Percentiles rank a stretch among this genome's conserved stretches.
Evolutionary conservation across 1,140 invertebrate genomes (phyloP).

Genomic region (Ceratosolen fusciceps): DNA sequence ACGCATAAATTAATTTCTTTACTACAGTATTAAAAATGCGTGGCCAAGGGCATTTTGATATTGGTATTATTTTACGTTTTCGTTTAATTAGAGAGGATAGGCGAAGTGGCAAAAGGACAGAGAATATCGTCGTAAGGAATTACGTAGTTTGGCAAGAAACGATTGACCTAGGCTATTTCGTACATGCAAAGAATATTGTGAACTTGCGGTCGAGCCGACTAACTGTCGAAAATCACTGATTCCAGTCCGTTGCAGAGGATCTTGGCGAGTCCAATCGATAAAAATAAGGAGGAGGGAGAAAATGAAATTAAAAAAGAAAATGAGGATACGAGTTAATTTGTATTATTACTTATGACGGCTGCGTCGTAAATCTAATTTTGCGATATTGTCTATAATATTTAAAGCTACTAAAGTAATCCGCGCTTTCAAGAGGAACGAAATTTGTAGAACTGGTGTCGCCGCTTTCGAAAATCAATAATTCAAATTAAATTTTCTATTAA

Average conservation of each 20-base stretch:
- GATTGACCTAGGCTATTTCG: too few relatives aligned
- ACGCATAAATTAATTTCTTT: too few relatives aligned
- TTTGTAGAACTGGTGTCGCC: neutral
- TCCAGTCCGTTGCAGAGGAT: too few relatives aligned
- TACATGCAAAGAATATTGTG: too few relatives aligned
- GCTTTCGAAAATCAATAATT: neutral
- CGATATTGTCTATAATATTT: neutral
- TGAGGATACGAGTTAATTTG: neutral
- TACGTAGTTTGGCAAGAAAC: too few relatives aligned
- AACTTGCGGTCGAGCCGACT: neutral
- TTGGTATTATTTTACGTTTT: too few relatives aligned
- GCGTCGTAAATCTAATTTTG: neutral
- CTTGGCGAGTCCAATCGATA: neutral
- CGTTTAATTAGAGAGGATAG: too few relatives aligned
- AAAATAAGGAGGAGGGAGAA: neutral
- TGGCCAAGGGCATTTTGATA: too few relatives aligned
- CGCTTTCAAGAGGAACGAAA: neutral
- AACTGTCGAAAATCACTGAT: neutral
- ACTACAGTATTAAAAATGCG: too few relatives aligned
- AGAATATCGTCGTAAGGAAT: too few relatives aligned
- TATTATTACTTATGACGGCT: neutral
- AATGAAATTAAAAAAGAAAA: neutral
- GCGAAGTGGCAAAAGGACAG: too few relatives aligned
- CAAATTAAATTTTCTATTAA: neutral
- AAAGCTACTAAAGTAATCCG: neutral